Evolutionary conservation across 2,888 invertebrate genomes (phyloP).

Genomic region (Orthonychiurus folsomi): DNA sequence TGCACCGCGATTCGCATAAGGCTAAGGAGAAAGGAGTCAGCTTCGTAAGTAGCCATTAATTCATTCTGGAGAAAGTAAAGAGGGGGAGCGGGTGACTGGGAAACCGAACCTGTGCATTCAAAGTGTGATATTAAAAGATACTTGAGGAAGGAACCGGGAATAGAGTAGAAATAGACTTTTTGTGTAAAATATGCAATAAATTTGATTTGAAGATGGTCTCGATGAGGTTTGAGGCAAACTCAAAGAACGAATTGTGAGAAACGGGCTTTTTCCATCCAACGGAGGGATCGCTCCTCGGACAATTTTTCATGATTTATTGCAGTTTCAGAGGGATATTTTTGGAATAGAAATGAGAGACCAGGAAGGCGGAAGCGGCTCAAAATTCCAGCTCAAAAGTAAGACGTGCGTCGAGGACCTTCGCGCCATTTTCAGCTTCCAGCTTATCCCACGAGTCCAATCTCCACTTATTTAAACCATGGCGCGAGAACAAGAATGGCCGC

Average conservation of each 20-base stretch:
- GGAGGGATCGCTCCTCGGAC: conserved; percentile 19
- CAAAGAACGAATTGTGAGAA: not conserved
- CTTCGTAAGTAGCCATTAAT: too few relatives aligned
- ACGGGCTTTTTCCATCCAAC: not conserved
- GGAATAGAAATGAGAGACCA: conserved; percentile 1
- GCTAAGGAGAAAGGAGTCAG: too few relatives aligned
- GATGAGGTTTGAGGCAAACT: conserved; percentile 9
- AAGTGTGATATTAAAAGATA: conserved; percentile 7
- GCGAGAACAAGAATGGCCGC: too few relatives aligned
- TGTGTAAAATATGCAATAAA: conserved; percentile 22
- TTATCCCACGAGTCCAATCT: not conserved
- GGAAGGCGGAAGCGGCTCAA: not conserved
- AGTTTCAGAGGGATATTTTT: not conserved
- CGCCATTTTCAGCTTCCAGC: not conserved
- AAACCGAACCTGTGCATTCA: conserved; percentile 5
- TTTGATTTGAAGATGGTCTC: conserved; percentile 18
- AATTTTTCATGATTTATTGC: conserved; percentile 22
- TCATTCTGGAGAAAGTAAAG: too few relatives aligned
- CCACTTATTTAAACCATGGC: not conserved
- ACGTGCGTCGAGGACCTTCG: not conserved
- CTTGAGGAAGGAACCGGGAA: not conserved
- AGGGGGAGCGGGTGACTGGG: not conserved
- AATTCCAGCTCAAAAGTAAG: not conserved
- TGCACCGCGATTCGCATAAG: too few relatives aligned
- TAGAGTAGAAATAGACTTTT: conserved; percentile 16